Evolutionary conservation across 2,113 vertebrate species (phyloP).

Genomic region (Neolamprologus sp.): DNA sequence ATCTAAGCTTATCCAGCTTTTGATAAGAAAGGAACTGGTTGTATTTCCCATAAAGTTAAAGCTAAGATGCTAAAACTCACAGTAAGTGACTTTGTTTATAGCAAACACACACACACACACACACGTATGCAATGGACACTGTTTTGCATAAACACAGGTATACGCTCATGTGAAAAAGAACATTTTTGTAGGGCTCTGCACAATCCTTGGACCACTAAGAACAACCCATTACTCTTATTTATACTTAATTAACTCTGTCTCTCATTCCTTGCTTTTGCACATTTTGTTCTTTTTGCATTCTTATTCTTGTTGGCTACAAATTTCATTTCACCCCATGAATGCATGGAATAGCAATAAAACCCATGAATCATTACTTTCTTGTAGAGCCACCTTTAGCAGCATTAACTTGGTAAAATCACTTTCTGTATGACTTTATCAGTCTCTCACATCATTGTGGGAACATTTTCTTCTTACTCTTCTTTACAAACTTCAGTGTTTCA

Average conservation of each 20-base stretch:
- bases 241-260: background rate
- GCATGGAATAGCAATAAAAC: background rate
- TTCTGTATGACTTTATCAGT: background rate
- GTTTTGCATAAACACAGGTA: background rate
- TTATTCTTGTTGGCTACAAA: background rate
- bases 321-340: background rate
- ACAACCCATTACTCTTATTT: background rate
- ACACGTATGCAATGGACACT: background rate
- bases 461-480: background rate
- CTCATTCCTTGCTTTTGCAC: background rate
- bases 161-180: background rate
- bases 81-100: background rate
- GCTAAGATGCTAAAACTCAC: background rate
- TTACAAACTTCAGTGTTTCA: background rate
- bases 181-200: background rate
- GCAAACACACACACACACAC: background rate
- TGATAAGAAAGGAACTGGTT: background rate
- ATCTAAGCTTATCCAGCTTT: background rate
- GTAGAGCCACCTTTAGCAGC: background rate
- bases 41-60: background rate
- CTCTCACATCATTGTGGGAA: background rate
- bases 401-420: background rate
- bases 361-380: background rate
- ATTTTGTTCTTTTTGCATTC: background rate
- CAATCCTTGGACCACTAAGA: background rate